Percentiles rank a stretch among this genome's conserved stretches.
These are phyloP conservation scores for Ammodytes marinus DNA, from an alignment of 2,113 vertebrate genomes.

Conservation along the genomic window DNA sequence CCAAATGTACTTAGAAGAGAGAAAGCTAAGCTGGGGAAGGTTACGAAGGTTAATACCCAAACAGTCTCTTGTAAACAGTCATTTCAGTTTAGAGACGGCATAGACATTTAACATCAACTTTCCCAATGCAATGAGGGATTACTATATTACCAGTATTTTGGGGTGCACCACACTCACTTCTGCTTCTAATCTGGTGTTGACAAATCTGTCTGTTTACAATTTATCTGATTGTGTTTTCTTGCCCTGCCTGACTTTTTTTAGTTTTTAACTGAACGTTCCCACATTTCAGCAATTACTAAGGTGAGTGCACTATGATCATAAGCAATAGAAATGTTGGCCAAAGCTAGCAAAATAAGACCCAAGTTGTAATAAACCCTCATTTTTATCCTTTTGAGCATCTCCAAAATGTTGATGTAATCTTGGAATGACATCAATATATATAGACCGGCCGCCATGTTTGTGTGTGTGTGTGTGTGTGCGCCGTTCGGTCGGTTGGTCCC, in stretches of 20 bases:
- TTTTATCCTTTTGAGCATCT: slow-evolving; percentile 31
- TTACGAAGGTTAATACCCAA: neutral
- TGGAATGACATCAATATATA: slow-evolving; percentile 66
- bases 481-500: slow-evolving; percentile 18
- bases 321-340: neutral
- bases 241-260: neutral
- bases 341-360: neutral
- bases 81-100: neutral
- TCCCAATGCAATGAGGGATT: neutral
- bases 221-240: too few relatives aligned
- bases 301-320: neutral
- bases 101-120: neutral
- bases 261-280: neutral
- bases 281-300: neutral
- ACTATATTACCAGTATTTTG: neutral
- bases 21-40: neutral
- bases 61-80: neutral
- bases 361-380: slow-evolving; percentile 14
- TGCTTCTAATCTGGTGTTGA: too few relatives aligned
- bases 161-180: too few relatives aligned
- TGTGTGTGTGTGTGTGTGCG: neutral
- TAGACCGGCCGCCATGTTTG: slow-evolving; percentile 59
- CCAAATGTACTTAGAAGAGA: neutral
- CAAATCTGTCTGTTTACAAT: too few relatives aligned
- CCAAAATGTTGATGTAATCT: slow-evolving; percentile 52